These are phyloP conservation scores for Talpa occidentalis DNA, from an alignment of 2,113 vertebrate species.

Conservation along the genomic window DNA sequence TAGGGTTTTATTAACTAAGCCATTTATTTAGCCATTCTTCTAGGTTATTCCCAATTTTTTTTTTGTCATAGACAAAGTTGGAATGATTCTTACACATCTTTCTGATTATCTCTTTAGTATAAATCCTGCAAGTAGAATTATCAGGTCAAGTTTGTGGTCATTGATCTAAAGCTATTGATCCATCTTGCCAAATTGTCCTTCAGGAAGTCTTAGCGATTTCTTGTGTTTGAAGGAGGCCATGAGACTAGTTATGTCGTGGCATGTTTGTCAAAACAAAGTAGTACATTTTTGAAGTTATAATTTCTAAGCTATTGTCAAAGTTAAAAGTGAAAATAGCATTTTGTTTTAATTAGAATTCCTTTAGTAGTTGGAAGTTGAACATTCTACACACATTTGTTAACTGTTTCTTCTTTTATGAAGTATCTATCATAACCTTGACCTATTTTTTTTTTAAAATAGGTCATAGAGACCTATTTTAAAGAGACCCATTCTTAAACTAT, in stretches of 20 bases:
- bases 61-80: neutral
- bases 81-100: neutral
- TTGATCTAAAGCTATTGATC: slow-evolving; percentile 49
- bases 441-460: neutral
- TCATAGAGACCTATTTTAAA: too few relatives aligned
- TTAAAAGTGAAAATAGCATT: slow-evolving; percentile 40
- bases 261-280: neutral
- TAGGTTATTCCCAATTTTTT: neutral
- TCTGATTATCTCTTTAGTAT: neutral
- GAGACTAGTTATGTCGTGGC: neutral
- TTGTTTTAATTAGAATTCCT: slow-evolving; percentile 56
- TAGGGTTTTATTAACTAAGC: slow-evolving; percentile 48
- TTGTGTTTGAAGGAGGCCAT: slow-evolving; percentile 30
- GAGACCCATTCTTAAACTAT: slow-evolving; percentile 2
- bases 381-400: slow-evolving; percentile 18
- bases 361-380: slow-evolving; percentile 41
- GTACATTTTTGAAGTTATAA: slow-evolving; percentile 16
- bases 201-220: slow-evolving; percentile 41
- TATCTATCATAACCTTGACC: neutral
- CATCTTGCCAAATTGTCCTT: slow-evolving; percentile 27
- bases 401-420: slow-evolving; percentile 49
- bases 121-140: slow-evolving; percentile 38
- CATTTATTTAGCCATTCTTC: slow-evolving; percentile 1
- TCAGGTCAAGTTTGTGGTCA: neutral
- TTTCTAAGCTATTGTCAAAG: neutral